These are phyloP conservation scores for Tragopan temminckii DNA, from an alignment of 2,797 vertebrate genomes.

Conservation along the genomic window DNA sequence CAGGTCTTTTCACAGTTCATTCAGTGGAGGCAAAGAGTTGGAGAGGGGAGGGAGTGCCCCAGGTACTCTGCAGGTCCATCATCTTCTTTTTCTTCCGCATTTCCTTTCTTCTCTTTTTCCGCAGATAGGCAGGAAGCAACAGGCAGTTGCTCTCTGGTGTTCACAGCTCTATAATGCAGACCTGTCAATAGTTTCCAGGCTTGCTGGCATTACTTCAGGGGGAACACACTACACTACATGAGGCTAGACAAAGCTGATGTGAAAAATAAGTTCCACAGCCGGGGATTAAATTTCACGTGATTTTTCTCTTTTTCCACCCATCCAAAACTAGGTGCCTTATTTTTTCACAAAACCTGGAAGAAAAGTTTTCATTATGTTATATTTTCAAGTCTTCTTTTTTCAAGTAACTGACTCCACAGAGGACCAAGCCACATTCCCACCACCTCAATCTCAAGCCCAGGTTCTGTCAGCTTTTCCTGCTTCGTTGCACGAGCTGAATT, in stretches of 20 bases:
- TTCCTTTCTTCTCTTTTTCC: background rate
- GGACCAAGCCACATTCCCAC: background rate
- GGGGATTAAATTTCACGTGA: conserved; percentile 23
- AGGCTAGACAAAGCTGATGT: conserved; percentile 63
- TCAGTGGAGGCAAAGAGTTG: conserved; percentile 34
- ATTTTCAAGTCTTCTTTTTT: background rate
- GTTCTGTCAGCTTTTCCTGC: background rate
- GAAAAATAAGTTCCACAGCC: conserved; percentile 70
- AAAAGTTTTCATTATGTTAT: background rate
- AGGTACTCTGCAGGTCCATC: background rate
- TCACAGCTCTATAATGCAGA: conserved; percentile 65
- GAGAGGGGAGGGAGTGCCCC: background rate
- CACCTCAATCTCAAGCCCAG: background rate
- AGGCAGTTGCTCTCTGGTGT: conserved; percentile 68
- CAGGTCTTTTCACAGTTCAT: conserved; percentile 79
- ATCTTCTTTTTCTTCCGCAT: background rate
- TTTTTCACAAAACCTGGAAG: background rate
- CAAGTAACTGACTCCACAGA: background rate
- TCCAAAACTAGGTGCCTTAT: background rate
- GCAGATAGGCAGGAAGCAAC: conserved; percentile 51
- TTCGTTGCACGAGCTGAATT: background rate
- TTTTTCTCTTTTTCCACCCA: background rate
- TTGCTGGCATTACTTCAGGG: conserved; percentile 69
- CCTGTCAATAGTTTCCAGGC: conserved; percentile 74
- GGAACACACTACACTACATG: conserved; percentile 61